Conservation (phyloP, 2,797 vertebrate genomes). For the Macroramphosus scolopax region DNA sequence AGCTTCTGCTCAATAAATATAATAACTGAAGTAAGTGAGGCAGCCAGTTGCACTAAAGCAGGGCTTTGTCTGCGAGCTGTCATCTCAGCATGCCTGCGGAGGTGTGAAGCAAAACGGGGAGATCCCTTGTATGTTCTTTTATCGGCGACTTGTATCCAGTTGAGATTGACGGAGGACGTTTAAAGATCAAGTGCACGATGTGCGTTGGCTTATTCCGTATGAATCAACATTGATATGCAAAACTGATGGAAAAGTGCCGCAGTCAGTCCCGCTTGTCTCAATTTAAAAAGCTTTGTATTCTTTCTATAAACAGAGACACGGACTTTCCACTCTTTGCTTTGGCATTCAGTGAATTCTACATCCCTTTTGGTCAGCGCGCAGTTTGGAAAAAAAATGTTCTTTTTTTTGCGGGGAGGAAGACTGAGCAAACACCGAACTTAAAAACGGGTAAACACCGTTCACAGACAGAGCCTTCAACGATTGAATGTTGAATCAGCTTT, state of each 20-base stretch:
- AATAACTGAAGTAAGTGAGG: slow-evolving; percentile 55
- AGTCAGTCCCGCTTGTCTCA: slow-evolving; percentile 16
- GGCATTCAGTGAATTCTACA: slow-evolving; percentile 35
- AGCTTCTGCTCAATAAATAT: slow-evolving; percentile 61
- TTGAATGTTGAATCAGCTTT: slow-evolving; percentile 75
- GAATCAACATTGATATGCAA: not conserved
- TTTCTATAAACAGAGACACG: slow-evolving; percentile 41
- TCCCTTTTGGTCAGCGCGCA: slow-evolving; percentile 44
- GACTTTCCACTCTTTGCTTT: slow-evolving; percentile 58
- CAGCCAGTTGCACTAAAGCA: slow-evolving; percentile 43
- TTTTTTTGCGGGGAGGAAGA: slow-evolving; percentile 61
- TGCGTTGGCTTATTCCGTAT: not conserved
- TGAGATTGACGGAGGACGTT: too few species aligned
- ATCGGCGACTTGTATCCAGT: slow-evolving; percentile 8
- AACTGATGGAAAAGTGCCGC: slow-evolving; percentile 9
- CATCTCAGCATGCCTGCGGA: not conserved
- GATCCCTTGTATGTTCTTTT: slow-evolving; percentile 5
- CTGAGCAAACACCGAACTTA: slow-evolving; percentile 66
- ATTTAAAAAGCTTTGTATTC: slow-evolving; percentile 38
- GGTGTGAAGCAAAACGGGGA: slow-evolving; percentile 23
- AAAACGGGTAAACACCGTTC: slow-evolving; percentile 63
- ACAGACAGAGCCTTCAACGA: slow-evolving; percentile 65
- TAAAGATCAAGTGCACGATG: too few species aligned
- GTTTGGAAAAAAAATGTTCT: slow-evolving; percentile 39
- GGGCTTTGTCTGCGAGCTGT: slow-evolving; percentile 41